These are phyloP conservation scores for Mormyrus hasselquistii DNA, from an alignment of 2,797 vertebrate species.

Conservation along the genomic window DNA sequence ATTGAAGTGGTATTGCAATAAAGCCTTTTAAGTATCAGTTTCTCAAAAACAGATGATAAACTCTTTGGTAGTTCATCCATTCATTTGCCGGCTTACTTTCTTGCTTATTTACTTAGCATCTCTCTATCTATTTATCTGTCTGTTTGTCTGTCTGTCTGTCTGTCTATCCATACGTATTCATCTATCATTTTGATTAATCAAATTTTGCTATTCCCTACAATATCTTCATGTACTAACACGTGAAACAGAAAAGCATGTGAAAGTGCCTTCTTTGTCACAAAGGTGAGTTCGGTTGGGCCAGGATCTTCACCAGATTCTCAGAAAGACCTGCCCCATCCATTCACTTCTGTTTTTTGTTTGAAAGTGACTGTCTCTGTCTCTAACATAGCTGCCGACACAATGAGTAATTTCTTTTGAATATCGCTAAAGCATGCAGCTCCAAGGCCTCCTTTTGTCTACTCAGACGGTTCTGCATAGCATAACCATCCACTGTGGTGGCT, in stretches of 20 bases:
- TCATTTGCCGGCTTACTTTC: background rate
- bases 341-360: slow-evolving; percentile 1
- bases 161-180: background rate
- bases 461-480: background rate
- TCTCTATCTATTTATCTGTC: background rate
- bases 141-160: background rate
- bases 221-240: background rate
- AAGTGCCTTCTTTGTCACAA: background rate
- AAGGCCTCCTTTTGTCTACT: slow-evolving; percentile 8
- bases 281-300: background rate
- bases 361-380: background rate
- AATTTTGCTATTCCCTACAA: background rate
- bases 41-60: slow-evolving; percentile 20
- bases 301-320: background rate
- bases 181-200: background rate
- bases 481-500: background rate
- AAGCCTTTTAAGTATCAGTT: slow-evolving; percentile 11
- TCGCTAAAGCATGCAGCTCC: background rate
- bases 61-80: background rate
- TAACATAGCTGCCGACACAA: background rate
- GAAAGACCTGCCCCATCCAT: background rate
- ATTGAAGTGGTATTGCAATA: slow-evolving; percentile 11
- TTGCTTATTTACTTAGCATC: background rate
- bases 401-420: background rate
- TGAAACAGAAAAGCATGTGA: background rate